Conservation (phyloP, 2,113 vertebrate species). For the Lipophrys pholis region DNA sequence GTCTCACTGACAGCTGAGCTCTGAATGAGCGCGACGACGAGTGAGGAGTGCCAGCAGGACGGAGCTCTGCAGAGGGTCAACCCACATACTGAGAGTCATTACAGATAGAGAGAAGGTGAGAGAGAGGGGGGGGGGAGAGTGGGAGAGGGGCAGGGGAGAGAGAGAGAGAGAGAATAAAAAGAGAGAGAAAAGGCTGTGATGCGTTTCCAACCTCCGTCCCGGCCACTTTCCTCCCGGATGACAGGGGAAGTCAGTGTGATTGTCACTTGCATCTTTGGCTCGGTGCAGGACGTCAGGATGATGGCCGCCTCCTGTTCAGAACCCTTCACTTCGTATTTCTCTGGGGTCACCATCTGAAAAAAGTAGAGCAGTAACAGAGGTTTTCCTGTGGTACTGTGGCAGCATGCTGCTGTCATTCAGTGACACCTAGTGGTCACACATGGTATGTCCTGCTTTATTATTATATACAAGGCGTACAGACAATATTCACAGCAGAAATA, state of each 20-base stretch:
- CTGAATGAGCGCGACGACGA: too few relatives aligned
- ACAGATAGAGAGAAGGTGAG: constrained; percentile 57
- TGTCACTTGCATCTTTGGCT: constrained; percentile 99
- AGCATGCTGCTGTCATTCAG: too few relatives aligned
- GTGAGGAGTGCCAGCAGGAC: constrained; percentile 80
- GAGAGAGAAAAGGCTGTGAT: constrained; percentile 46
- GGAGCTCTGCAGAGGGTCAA: constrained; percentile 77
- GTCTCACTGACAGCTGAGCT: too few relatives aligned
- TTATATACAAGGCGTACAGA: too few relatives aligned
- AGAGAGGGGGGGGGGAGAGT: constrained; percentile 49
- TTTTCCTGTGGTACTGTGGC: too few relatives aligned
- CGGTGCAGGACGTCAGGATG: constrained; percentile 91
- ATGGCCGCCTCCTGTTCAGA: constrained; percentile 93
- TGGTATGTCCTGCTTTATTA: too few relatives aligned
- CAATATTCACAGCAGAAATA: too few relatives aligned
- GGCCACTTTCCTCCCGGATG: constrained; percentile 93
- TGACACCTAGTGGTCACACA: too few relatives aligned
- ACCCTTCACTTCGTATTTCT: constrained; percentile 96
- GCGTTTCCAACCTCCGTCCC: constrained; percentile 94
- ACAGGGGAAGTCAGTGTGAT: constrained; percentile 97
- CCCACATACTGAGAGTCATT: constrained; percentile 74
- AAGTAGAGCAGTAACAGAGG: neutral
- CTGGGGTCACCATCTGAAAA: constrained; percentile 91
- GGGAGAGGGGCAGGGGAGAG: constrained; percentile 34
- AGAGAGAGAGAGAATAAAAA: constrained; percentile 51